Evolutionary conservation across 1,140 invertebrate genomes (phyloP).

Genomic region (Acromyrmex echinatior): DNA sequence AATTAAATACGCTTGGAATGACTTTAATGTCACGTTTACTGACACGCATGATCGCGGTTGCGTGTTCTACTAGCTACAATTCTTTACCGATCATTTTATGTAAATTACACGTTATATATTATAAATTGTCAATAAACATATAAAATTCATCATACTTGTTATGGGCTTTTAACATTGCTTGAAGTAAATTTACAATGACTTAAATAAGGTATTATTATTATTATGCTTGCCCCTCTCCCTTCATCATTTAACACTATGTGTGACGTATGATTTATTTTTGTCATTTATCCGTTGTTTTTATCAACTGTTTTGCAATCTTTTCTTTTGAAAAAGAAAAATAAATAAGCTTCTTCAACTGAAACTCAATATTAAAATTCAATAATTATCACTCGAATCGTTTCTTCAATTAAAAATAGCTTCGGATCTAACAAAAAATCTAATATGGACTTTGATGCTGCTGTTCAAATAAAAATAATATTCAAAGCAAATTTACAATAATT

Average conservation of each 20-base stretch:
- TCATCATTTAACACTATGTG: neutral
- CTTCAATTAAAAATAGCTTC: too few species aligned
- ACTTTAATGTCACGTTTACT: conserved; percentile 11
- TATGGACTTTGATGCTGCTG: too few species aligned
- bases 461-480: too few species aligned
- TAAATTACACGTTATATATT: conserved; percentile 21
- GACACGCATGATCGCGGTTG: neutral
- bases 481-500: too few species aligned
- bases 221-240: neutral
- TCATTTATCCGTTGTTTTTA: neutral
- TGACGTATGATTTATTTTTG: neutral
- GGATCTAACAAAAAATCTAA: too few species aligned
- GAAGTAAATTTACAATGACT: conserved; percentile 15
- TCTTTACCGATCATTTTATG: conserved; percentile 7
- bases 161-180: neutral
- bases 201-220: neutral
- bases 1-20: neutral
- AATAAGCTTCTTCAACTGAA: neutral
- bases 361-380: too few species aligned
- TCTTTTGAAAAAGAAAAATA: neutral
- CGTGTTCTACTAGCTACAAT: neutral
- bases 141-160: neutral
- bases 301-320: neutral
- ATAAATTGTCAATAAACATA: neutral
- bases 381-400: neutral